Base-by-base conservation (phyloP, 2,797 vertebrate species). In the Steatocranus sp. region DNA sequence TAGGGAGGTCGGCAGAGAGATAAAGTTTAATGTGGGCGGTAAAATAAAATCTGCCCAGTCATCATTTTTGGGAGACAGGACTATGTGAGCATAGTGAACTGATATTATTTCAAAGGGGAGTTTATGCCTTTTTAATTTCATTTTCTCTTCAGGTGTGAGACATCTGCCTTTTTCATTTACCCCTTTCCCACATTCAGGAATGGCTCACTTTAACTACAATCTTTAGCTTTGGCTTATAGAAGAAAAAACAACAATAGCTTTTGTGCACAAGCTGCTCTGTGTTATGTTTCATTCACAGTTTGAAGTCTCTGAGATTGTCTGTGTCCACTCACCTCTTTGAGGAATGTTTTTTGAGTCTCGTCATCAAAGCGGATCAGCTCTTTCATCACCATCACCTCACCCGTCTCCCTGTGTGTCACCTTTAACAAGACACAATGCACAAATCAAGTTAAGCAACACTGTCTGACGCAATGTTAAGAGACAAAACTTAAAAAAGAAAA, bases 311-410 rank as follows among this genome's bases (percentile, higher is more conserved):
- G 53, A 6, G 56, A 51, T 10, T 0, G 43, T 74, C 20, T 11
- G 12, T 25, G 7, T 74, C 11, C 11, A 77, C 95, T 89, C 70
- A 97, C 98, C 97, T 99, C 98, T 93, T 99, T 99, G 54, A 99
- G 97, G 92, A 99, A 99, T 0, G 98, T 97, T 90, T 95, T 97
- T 92, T 99, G 98, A 0, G 98, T 99, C 89, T 99, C 98, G 70
- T 99, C 98, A 0, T 99, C 98, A 0, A 99, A 99, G 11, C 98
- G 97, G 85, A 99, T 99, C 88, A 99, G 91, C 88, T 99, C 98
- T 93, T 99, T 99, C 98, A 99, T 99, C 81, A 98, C 98, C 98
- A 99, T 99, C 93, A 99, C 98, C 94, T 99, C 98, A 0, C 98
- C 98, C 0, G 98, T 99, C 92, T 98, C 97, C 82, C 92, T 96